Base-by-base conservation (phyloP, 2,113 vertebrate genomes). In the Nibea coibor region DNA sequence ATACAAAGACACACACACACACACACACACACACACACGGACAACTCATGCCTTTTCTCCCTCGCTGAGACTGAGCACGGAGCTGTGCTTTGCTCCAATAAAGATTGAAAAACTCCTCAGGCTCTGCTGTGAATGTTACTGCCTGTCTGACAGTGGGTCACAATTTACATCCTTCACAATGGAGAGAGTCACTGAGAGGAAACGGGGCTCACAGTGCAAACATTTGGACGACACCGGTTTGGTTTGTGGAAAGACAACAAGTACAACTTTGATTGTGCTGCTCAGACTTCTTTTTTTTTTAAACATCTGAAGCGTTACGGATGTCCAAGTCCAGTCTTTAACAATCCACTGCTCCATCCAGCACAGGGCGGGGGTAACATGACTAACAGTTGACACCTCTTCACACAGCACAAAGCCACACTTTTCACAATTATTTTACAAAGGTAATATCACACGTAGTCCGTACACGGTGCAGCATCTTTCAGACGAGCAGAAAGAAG, bases 401-500 rank as follows among this genome's bases (percentile, higher is more conserved):
- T 86, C 75, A 84, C 84, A 81, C 61, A 64, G 66, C 83, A 92
- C 87, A 91, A 75, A 47, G 83, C 76, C 80, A 88, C 81, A 84
- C 74, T 70, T 86, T 79, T 86, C 83, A 88, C 78, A 88, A 83
- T 67, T 86, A 88, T 80, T 53, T 83, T 82, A 91, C 82, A 90
- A 86, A 84, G 80, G 58, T 75, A 73, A 75, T 57, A 68, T 69
- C 61, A 80, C 78, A 62, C 77, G 87, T 50, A 82, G 72, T 78
- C 75, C n/a, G 22, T 79, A 75, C 73, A 35, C 19, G 64, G 31
- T 65, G 71, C 86, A 85, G 81, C 79, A 68, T 83, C 54, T 83
- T 51, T 81, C 70, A 70, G 47, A 73, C 65, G 48, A 82, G 43
- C 63, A 53, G 6, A 68, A 59, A 84, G 73, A 68, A 71, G 42